Conservation (phyloP, 2,113 vertebrate species). For the Colius striatus region DNA sequence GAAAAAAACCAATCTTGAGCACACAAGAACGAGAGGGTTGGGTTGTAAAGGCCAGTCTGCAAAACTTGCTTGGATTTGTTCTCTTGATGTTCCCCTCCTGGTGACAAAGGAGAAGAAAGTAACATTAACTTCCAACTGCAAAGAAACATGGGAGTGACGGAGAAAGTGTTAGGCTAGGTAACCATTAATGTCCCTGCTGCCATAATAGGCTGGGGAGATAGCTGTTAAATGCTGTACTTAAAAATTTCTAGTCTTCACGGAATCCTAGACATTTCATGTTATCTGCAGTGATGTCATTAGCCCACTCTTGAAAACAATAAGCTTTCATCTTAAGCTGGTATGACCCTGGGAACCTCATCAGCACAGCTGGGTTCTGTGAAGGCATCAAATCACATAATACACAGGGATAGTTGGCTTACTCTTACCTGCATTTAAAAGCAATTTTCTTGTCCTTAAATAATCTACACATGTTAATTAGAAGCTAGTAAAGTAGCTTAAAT, state of each 20-base stretch:
- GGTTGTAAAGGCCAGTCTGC: neutral
- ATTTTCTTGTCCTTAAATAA: constrained; percentile 75
- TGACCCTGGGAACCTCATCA: neutral
- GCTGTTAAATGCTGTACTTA: neutral
- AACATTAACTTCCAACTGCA: neutral
- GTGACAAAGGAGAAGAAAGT: neutral
- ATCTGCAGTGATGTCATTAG: neutral
- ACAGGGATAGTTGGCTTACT: constrained; percentile 22
- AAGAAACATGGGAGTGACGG: neutral
- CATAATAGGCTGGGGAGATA: neutral
- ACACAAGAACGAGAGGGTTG: neutral
- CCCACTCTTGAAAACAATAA: neutral
- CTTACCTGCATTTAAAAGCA: constrained; percentile 73
- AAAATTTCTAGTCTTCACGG: neutral
- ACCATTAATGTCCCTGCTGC: neutral
- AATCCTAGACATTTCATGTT: neutral
- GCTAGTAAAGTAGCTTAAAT: constrained; percentile 69
- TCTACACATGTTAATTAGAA: constrained; percentile 70
- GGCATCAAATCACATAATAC: constrained; percentile 24
- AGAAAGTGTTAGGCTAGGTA: neutral
- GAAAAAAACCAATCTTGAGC: neutral
- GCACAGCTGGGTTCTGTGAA: neutral
- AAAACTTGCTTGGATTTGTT: neutral
- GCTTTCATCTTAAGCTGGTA: neutral
- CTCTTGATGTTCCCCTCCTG: neutral